A percentile compares a stretch with the other conserved stretches of the same genome.
phyloP scores from a whole-genome alignment of 2,113 vertebrate genomes.

The Aspidoscelis tigris region DNA sequence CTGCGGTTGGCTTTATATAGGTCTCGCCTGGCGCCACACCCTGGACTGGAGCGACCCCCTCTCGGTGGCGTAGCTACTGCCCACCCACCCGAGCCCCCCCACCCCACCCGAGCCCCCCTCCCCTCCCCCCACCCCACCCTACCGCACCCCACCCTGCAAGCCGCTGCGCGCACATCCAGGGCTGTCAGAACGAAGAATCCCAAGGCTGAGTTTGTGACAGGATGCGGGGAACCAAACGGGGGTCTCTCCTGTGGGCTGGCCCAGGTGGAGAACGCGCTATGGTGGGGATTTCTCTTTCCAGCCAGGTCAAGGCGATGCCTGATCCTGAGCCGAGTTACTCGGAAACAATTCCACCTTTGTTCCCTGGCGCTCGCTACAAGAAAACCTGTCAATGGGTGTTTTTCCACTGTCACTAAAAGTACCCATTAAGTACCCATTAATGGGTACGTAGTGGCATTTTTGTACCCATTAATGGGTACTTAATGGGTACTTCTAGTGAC shows the following conservation, averaged over 20 bases:
- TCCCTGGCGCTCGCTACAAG: background rate
- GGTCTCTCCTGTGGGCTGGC: background rate
- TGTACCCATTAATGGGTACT: too few relatives aligned
- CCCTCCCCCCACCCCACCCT: too few relatives aligned
- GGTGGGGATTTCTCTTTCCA: background rate
- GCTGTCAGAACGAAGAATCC: too few relatives aligned
- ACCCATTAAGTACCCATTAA: too few relatives aligned
- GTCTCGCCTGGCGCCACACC: constrained; percentile 42
- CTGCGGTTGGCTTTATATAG: constrained; percentile 48
- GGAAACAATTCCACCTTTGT: background rate
- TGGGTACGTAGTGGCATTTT: too few relatives aligned
- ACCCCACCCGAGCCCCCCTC: constrained; percentile 20
- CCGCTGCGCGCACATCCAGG: too few relatives aligned
- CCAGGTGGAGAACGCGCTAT: too few relatives aligned
- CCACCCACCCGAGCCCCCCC: constrained; percentile 36
- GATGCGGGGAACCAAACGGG: too few relatives aligned
- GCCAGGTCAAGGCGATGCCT: background rate
- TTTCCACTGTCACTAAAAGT: too few relatives aligned
- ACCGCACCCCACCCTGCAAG: too few relatives aligned
- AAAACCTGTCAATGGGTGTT: background rate
- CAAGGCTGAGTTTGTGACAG: too few relatives aligned
- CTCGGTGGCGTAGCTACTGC: constrained; percentile 2
- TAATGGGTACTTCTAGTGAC: too few relatives aligned
- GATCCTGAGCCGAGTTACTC: background rate
- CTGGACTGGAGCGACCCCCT: constrained; percentile 19